Evolutionary conservation across 2,113 vertebrate genomes (phyloP), one percentile per base, ranked within the genome.

Genomic region (Rynchops niger): DNA sequence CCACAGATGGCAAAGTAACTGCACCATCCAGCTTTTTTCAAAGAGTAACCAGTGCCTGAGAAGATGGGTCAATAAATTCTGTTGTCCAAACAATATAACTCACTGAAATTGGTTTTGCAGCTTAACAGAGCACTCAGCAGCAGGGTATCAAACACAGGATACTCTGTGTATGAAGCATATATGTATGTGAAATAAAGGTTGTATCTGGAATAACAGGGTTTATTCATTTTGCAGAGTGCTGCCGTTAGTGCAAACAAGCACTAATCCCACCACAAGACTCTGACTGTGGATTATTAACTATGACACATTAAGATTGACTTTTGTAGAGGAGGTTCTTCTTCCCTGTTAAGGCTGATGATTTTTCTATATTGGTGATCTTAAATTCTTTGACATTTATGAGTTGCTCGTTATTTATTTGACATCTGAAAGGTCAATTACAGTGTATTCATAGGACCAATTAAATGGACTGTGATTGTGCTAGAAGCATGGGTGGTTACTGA

Each of bases 21-120:
- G 69, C 85, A 82, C 91, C 73, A 97, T 96, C 25, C 42, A 91
- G n/a, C 0, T 73, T 86, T 94, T 87, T 65, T 62, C 53, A 53
- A 87, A 79, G 26, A 74, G 53, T 71, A 97, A 93, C 61, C 56
- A 77, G 76, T 58, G 70, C 61, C 61, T 91, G 94, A 94, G 90
- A 89, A 94, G 52, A 90, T 65, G 62, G 90, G 92, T 97, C 94
- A 97, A 71, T 97, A 96, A 93, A 97, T 96, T 94, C 42, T 55
- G 9, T 90, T 96, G 95, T 97, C 96, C 90, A 95, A 80, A 76
- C 56, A 93, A 65, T 58, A 91, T 92, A 95, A 95, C 26, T 97
- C 96, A 93, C 88, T 93, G 86, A 93, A 96, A 97, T 91, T 89
- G 74, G 63, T 98, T 98, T 86, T 93, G 82, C 76, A 95, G 79